phyloP scores from a whole-genome alignment of 2,797 vertebrate species.

The Rhinatrema bivittatum region DNA sequence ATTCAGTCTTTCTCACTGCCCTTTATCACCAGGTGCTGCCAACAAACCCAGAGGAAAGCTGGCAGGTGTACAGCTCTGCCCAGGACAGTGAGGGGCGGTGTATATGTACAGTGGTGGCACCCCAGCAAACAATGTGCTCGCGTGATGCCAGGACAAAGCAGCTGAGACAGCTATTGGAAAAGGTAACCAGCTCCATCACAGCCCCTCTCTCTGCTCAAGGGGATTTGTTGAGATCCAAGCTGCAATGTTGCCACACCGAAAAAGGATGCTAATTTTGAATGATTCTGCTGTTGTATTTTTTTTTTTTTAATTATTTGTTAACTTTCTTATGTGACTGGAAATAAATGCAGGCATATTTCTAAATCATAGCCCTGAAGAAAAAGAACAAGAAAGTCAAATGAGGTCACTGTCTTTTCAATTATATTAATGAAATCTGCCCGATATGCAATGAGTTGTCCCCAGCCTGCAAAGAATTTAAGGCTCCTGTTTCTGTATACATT shows the following conservation, averaged over 20 bases:
- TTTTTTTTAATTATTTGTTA: no score
- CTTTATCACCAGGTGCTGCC: conserved; percentile 74
- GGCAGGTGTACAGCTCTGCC: conserved; percentile 98
- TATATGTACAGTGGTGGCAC: conserved; percentile 98
- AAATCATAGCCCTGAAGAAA: no score
- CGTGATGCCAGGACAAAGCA: conserved; percentile 94
- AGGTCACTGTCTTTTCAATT: no score
- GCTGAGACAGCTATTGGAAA: conserved; percentile 95
- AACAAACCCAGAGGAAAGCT: conserved; percentile 93
- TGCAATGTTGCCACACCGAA: neutral
- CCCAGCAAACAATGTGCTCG: conserved; percentile 96
- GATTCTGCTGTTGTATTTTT: no score
- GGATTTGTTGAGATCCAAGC: conserved; percentile 9
- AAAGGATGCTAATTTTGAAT: no score
- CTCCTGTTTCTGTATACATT: no score
- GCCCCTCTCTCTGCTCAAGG: no score
- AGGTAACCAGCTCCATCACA: conserved; percentile 67
- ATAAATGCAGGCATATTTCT: no score
- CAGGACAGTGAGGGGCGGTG: conserved; percentile 96
- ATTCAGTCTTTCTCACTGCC: neutral
- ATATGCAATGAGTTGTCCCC: no score
- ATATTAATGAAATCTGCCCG: no score
- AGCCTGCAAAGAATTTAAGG: no score
- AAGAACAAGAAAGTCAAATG: conserved; percentile 13
- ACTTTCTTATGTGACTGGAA: no score